phyloP scores from a whole-genome alignment of 2,113 vertebrate genomes.

The Diphyllodes magnificus region DNA sequence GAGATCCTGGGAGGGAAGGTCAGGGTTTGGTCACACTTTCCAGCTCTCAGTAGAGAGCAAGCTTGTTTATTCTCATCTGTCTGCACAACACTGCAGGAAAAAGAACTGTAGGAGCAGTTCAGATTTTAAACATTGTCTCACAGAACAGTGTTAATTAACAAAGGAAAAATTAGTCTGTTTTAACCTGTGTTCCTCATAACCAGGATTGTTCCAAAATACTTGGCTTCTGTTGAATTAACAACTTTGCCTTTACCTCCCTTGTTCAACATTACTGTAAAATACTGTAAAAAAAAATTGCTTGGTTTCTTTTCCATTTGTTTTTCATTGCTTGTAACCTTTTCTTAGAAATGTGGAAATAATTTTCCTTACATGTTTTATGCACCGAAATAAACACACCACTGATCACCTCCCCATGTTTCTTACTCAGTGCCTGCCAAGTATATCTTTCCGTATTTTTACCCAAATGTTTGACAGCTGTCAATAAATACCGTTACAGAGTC shows the following conservation, averaged over 20 bases:
- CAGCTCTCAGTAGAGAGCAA: background rate
- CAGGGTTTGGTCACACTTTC: background rate
- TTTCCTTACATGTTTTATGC: constrained; percentile 3
- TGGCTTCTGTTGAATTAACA: background rate
- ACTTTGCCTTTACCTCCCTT: background rate
- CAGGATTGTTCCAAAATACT: background rate
- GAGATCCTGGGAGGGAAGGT: background rate
- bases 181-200: background rate
- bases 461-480: background rate
- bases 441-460: background rate
- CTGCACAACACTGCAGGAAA: background rate
- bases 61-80: background rate
- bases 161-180: background rate
- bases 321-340: constrained; percentile 1
- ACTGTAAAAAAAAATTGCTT: background rate
- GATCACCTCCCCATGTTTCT: background rate
- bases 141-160: background rate
- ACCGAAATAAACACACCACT: background rate
- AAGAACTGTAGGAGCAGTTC: background rate
- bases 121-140: background rate
- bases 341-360: background rate
- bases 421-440: background rate
- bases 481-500: background rate
- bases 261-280: constrained; percentile 7
- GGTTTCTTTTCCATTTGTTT: background rate